A percentile compares a stretch with the other conserved stretches of the same genome.
Conservation (phyloP, 92 coral and sea anemone genomes). For the Parazoanthus swiftii region DNA sequence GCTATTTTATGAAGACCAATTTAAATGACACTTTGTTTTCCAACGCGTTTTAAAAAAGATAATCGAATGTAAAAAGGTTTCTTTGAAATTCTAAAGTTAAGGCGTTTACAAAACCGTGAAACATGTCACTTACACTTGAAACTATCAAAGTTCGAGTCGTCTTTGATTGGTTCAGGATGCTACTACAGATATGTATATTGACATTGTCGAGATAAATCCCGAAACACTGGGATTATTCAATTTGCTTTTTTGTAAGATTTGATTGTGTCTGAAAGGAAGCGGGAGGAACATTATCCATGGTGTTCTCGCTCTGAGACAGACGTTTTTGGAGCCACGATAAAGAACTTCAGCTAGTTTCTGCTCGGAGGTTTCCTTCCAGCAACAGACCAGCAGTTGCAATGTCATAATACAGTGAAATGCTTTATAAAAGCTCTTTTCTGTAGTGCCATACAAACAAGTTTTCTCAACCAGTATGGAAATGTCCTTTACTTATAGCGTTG, state of each 20-base stretch:
- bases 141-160: neutral
- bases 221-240: neutral
- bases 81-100: neutral
- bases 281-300: too few relatives aligned
- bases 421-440: neutral
- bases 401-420: neutral
- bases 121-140: neutral
- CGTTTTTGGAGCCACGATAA: neutral
- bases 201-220: neutral
- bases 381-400: neutral
- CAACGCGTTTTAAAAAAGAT: neutral
- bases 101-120: neutral
- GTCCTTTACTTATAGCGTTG: neutral
- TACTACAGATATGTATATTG: neutral
- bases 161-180: constrained; percentile 12
- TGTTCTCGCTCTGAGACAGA: neutral
- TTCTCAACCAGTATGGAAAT: neutral
- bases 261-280: neutral
- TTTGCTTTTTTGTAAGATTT: neutral
- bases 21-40: neutral
- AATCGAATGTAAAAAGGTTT: neutral
- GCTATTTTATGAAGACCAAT: neutral
- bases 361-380: neutral
- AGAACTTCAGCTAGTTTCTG: neutral
- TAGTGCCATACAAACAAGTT: neutral